These are phyloP conservation scores for Cuniculus paca DNA, from an alignment of 2,797 vertebrate genomes.

Conservation along the genomic window DNA sequence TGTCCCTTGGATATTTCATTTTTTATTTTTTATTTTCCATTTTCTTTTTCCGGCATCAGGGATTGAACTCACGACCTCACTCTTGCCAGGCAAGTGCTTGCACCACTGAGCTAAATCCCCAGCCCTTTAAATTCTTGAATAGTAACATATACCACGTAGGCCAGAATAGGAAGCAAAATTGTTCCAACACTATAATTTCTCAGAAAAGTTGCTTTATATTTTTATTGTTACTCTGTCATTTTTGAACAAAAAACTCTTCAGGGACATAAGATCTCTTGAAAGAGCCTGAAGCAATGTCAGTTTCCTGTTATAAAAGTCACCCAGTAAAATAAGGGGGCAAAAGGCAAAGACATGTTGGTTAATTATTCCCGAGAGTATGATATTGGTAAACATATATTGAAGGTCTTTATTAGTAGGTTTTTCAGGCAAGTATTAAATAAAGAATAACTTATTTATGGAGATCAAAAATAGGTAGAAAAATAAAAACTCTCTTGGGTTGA, in stretches of 20 bases:
- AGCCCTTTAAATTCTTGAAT: constrained; percentile 40
- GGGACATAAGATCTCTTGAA: constrained; percentile 27
- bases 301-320: constrained; percentile 49
- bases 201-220: constrained; percentile 28
- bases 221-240: constrained; percentile 39
- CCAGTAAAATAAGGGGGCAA: not conserved
- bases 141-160: not conserved
- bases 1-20: too few relatives aligned
- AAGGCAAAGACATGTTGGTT: not conserved
- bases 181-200: constrained; percentile 11
- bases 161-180: constrained; percentile 30
- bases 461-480: not conserved
- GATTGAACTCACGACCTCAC: too few relatives aligned
- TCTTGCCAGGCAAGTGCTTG: too few relatives aligned
- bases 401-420: not conserved
- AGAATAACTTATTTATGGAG: not conserved
- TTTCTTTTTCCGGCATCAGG: too few relatives aligned
- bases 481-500: not conserved
- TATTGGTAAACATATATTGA: not conserved
- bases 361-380: not conserved
- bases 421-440: constrained; percentile 6
- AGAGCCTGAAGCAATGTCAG: not conserved
- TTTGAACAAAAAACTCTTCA: constrained; percentile 41
- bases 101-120: too few relatives aligned
- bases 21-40: too few relatives aligned